Evolutionary conservation across 2,113 vertebrate genomes (phyloP).

Genomic region (Setophaga petechia): DNA sequence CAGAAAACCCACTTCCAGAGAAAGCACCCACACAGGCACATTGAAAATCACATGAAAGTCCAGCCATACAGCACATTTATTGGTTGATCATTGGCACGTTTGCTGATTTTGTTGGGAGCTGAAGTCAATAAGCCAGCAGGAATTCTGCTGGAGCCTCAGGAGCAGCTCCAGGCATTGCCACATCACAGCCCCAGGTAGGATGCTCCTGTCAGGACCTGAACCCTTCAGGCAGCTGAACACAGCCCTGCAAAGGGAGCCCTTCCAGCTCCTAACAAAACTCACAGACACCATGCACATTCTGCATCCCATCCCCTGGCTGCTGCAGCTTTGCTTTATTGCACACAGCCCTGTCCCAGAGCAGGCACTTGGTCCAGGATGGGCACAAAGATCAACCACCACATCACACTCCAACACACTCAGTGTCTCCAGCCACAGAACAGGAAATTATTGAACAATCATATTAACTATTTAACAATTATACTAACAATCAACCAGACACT

Average conservation of each 20-base stretch:
- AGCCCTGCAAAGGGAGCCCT: not conserved
- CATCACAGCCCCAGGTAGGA: not conserved
- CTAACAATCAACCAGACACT: not conserved
- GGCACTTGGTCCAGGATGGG: not conserved
- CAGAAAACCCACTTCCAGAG: not conserved
- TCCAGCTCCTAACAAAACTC: not conserved
- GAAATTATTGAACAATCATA: not conserved
- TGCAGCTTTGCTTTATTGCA: not conserved
- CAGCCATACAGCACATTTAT: not conserved
- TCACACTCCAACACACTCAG: not conserved
- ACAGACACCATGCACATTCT: not conserved
- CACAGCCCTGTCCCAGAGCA: not conserved
- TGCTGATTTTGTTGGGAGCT: not conserved
- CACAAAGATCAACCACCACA: not conserved
- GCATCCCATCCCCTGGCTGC: not conserved
- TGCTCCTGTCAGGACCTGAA: constrained; percentile 8
- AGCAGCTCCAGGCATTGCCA: not conserved
- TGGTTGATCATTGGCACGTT: not conserved
- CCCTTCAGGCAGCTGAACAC: not conserved
- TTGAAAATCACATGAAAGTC: not conserved
- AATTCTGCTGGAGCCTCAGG: not conserved
- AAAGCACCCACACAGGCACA: not conserved
- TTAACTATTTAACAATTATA: not conserved
- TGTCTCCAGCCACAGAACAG: not conserved
- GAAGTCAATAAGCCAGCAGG: not conserved